These are phyloP conservation scores for Pipistrellus pygmaeus DNA, from an alignment of 2,797 vertebrate species.

Conservation along the genomic window DNA sequence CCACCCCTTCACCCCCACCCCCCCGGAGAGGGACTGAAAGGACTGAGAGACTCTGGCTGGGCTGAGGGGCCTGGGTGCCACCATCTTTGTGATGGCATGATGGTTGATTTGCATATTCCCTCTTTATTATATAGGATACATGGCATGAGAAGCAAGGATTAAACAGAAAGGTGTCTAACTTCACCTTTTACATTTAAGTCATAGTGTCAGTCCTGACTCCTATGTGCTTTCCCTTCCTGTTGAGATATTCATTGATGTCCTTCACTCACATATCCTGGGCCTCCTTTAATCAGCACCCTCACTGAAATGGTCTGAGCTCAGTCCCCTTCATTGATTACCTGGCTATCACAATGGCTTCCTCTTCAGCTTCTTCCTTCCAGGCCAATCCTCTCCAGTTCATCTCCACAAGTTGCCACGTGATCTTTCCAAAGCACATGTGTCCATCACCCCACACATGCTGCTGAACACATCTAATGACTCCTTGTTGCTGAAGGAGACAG, in stretches of 20 bases:
- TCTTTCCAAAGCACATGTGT: background rate
- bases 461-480: background rate
- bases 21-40: too few species aligned
- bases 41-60: too few species aligned
- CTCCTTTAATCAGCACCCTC: background rate
- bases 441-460: background rate
- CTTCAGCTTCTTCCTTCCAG: background rate
- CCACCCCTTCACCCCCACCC: too few species aligned
- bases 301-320: background rate
- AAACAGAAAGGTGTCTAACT: background rate
- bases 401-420: background rate
- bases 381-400: background rate
- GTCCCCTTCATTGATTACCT: background rate
- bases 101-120: too few species aligned
- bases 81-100: too few species aligned
- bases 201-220: constrained; percentile 3
- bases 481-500: background rate
- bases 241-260: background rate
- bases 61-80: too few species aligned
- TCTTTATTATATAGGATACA: too few species aligned
- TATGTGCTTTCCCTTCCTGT: background rate
- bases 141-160: background rate
- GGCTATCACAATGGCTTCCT: background rate
- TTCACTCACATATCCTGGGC: background rate
- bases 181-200: background rate